Evolutionary conservation across 2,888 invertebrate genomes (phyloP).

Genomic region (Hypomecis punctinalis): DNA sequence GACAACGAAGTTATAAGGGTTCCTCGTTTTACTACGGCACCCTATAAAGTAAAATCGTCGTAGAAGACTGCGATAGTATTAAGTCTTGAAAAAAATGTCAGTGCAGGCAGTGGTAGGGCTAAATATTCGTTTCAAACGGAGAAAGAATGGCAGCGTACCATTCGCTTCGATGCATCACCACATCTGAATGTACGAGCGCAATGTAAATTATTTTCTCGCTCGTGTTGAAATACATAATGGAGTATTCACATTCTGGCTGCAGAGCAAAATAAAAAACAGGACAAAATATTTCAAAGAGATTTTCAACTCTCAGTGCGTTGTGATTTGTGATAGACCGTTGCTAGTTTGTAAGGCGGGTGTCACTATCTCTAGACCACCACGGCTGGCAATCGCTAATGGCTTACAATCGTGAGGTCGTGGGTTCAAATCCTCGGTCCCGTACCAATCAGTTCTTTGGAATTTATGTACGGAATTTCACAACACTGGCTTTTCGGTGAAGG

Average conservation of each 20-base stretch:
- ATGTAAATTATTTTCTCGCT: slow-evolving; percentile 39
- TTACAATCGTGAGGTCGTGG: no score
- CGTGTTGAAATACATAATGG: slow-evolving; percentile 35
- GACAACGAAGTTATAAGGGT: no score
- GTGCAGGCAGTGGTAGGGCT: not conserved
- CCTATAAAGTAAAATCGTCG: no score
- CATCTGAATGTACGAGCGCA: slow-evolving; percentile 35
- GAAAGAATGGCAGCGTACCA: slow-evolving; percentile 25
- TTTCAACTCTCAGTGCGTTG: not conserved
- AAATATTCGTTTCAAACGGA: slow-evolving; percentile 13
- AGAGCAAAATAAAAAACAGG: slow-evolving; percentile 10
- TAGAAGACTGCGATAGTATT: not conserved
- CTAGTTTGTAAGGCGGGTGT: no score
- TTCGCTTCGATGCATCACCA: slow-evolving; percentile 31
- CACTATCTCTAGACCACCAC: no score
- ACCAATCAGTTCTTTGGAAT: no score
- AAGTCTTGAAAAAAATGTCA: slow-evolving; percentile 4
- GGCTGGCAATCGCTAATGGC: no score
- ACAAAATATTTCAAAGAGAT: not conserved
- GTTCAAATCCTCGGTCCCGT: no score
- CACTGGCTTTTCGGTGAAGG: no score
- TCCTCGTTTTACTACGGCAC: no score
- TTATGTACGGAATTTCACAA: no score
- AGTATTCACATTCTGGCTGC: slow-evolving; percentile 20
- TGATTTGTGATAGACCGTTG: not conserved